Percentiles rank a stretch among this genome's conserved stretches.
Evolutionary conservation across 2,888 invertebrate genomes (phyloP).

Genomic region (Drosophila monieri): DNA sequence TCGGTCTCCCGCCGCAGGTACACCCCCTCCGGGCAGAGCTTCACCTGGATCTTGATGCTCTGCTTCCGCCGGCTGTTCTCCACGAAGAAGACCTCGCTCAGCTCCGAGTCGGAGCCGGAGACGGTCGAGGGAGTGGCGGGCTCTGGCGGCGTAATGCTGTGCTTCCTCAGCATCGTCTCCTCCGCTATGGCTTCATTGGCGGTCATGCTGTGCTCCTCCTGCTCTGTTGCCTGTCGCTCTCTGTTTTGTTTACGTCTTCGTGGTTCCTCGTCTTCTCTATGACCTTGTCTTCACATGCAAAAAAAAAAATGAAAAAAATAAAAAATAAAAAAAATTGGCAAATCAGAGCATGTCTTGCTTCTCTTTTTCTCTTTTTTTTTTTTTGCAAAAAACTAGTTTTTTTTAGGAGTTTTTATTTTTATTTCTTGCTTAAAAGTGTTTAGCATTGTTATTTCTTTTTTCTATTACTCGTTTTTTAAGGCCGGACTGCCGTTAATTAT

Average conservation of each 20-base stretch:
- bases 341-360: neutral
- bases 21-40: conserved; percentile 89
- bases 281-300: conserved; percentile 45
- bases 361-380: too few relatives aligned
- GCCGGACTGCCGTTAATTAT: neutral
- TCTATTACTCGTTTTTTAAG: neutral
- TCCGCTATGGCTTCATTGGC: conserved; percentile 11
- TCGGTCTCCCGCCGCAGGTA: conserved; percentile 88
- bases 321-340: conserved; percentile 4
- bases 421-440: neutral
- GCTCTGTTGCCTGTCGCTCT: neutral
- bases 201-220: neutral
- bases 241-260: neutral
- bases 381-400: conserved; percentile 27
- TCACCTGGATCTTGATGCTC: conserved; percentile 91
- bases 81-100: conserved; percentile 78
- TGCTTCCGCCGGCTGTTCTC: conserved; percentile 89
- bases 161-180: conserved; percentile 3
- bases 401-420: conserved; percentile 11
- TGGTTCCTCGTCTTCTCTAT: conserved; percentile 4
- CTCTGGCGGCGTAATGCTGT: conserved; percentile 8
- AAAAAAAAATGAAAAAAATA: conserved; percentile 12
- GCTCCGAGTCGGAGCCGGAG: conserved; percentile 35
- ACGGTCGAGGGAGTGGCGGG: neutral
- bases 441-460: conserved; percentile 11